Conservation (phyloP, 2,113 vertebrate species). For the Takifugu bimaculatus region DNA sequence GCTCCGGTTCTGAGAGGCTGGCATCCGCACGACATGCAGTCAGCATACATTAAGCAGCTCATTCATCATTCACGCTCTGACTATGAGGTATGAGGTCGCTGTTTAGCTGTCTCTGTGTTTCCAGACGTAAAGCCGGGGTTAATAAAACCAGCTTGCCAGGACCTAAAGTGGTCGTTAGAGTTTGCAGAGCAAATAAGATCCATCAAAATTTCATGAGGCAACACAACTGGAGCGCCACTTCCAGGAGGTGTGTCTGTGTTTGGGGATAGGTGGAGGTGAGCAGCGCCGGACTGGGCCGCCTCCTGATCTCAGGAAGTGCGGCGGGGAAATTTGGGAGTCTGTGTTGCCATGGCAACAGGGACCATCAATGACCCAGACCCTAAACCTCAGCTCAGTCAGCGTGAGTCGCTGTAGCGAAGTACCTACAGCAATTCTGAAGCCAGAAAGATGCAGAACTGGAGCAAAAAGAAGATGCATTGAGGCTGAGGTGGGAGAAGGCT, state of each 20-base stretch:
- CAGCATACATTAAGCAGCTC: constrained; percentile 55
- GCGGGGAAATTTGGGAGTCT: too few species aligned
- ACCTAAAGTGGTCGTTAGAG: constrained; percentile 10
- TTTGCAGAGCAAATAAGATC: neutral
- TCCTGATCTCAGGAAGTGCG: neutral
- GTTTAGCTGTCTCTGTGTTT: constrained; percentile 21
- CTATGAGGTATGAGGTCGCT: constrained; percentile 42
- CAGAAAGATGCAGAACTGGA: too few species aligned
- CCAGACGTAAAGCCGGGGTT: constrained; percentile 12
- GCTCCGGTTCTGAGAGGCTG: constrained; percentile 22
- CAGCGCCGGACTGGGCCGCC: neutral
- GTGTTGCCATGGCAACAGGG: too few species aligned
- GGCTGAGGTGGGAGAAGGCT: too few species aligned
- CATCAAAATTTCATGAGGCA: constrained; percentile 24
- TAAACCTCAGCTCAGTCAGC: too few species aligned
- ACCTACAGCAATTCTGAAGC: too few species aligned
- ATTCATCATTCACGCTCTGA: constrained; percentile 52
- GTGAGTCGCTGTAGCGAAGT: too few species aligned
- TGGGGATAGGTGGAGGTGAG: neutral
- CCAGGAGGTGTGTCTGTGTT: neutral
- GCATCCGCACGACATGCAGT: constrained; percentile 50
- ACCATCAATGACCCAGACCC: too few species aligned
- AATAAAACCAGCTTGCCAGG: constrained; percentile 17
- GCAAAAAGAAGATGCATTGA: neutral
- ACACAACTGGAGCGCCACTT: neutral